Base-by-base conservation (phyloP, 2,113 vertebrate species). In the Scalopus aquaticus region DNA sequence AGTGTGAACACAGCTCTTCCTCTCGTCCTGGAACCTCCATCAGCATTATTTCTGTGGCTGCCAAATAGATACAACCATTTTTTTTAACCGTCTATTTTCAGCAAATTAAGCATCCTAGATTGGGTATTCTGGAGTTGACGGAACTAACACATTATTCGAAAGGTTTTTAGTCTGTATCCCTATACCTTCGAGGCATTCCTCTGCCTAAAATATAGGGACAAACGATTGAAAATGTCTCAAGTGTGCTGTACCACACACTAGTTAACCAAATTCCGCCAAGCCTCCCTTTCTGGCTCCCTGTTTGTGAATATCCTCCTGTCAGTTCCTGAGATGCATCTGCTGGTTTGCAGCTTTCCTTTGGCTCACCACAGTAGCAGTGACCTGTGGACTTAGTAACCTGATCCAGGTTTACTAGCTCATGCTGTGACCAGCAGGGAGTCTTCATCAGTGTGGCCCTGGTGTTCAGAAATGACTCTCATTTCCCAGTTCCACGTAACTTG, bases 1-100 rank as follows among this genome's bases (percentile, higher is more conserved):
- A 0, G 9, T 44, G 6, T 22, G 12, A 39, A 28, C 0, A 3
- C 0, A 13, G 13, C 6, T 17, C 19, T 37, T 86, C 1, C 1
- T 24, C 35, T 30, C 6, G 6, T 1, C 39, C 24, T 26, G 5
- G 2, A 19, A 8, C n/a, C 20, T 37, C 62, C 22, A 44, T 24
- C 56, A 32, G 26, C 42, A 6, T 76, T 64, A 37, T 28, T 60
- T 62, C 28, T 62, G 42, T 39, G 64, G 28, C n/a, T 93, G 70
- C 76, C 32, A 56, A 49, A 19, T n/a, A 69, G 35, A 30, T 49
- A 12, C 37, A 24, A 70, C 70, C 64, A 17, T 10, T 79, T 54
- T 85, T 46, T 85, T 9, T 6, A 22, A 56, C 19, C 62, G 76
- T 93, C 80, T 46, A 13, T 24, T 87, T 83, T 91, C 24, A 77